Evolutionary conservation across 2,113 vertebrate genomes (phyloP), one percentile per base, ranked within the genome.

Genomic region (Siphamia tubifer): DNA sequence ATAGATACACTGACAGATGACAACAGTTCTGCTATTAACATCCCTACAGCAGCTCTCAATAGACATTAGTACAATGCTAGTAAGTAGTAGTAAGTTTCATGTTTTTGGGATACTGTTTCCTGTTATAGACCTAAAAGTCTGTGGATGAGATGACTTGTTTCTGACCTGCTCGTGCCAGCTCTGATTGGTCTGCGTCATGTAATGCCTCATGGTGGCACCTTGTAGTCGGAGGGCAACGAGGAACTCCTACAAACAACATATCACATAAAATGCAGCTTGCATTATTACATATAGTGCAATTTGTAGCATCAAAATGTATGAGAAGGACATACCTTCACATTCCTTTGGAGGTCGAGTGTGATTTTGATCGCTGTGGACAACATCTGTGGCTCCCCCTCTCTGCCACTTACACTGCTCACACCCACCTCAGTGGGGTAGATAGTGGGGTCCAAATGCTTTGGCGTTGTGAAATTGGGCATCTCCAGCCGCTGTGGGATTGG

Each of bases 101-200:
- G 5, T 31, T 27, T 31, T 17, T 23, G 5, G 13, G 8, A 21
- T n/a, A n/a, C n/a, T n/a, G n/a, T 19, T 34, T 53, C 11, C 8
- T 48, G 44, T 16, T 9, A 23, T 1, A 10, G 12, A 39, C 21
- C 35, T 28, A 11, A 35, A 24, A 6, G 0, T 6, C 19, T 19
- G 10, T 13, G 16, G 11, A n/a, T 19, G 17, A 35, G 31, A 32
- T 2, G 25, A 42, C 31, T 17, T 8, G 25, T 8, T 48, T 72
- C 6, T 11, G 74, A 97, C 95, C 92, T 97, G 96, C 58, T 95
- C 93, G n/a, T 97, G 92, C 96, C 96, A 97, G 77, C 95, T 96
- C 69, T 95, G 94, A 63, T 90, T 87, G 4, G 90, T 90, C 42
- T 93, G 89, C 1, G 93, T 90, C 93, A 96, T 87, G 55, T 91